Base-by-base conservation (phyloP, 2,888 invertebrate genomes). In the Calameuta pallipes region DNA sequence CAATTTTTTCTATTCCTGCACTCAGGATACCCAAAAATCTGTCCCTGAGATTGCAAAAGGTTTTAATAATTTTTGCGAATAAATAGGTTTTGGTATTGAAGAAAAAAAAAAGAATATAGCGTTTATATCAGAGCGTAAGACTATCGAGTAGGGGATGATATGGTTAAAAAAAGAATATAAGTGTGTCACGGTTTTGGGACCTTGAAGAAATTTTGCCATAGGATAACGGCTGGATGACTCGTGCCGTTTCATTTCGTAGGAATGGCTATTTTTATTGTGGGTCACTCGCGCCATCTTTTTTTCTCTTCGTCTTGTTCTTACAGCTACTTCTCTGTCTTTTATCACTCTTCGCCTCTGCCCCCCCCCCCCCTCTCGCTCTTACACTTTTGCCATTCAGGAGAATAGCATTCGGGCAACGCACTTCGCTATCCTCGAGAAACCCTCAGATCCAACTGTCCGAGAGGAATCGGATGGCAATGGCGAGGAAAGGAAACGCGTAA, bases 401-500 rank as follows among this genome's bases (percentile, higher is more conserved):
- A 56, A 56, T 56, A 9, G 56, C 31, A 31, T 31, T 31, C 31
- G 31, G 1, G 31, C 23, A 23, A 56, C 56, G 56, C 23, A 56
- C 56, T 23, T 56, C 1, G 23, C 23, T 15, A 56, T 56, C 23
- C 56, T 56, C 9, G 23, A 56, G 23, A 9, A 56, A 56, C 56
- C 56, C 23, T 31, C 71, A 11, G 71, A 71, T 71, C 33, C 71
- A 31, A 34, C 71, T 31, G 71, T 71, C 71, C 34, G 31, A 71
- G 6, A 13, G n/a, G 13, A 71, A 71, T 71, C 71, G 33, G 3
- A 31, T 9, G 34, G 71, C 30, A 30, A 71, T 31, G 71, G 56
- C 73, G 69, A 33, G 69, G 68, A 80, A 78, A 75, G 75, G 56
- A 69, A 81, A 69, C 77, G 73, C 76, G 76, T 76, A 76, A 80